Conservation (phyloP, 1,140 invertebrate genomes). For the Colletes gigas region DNA sequence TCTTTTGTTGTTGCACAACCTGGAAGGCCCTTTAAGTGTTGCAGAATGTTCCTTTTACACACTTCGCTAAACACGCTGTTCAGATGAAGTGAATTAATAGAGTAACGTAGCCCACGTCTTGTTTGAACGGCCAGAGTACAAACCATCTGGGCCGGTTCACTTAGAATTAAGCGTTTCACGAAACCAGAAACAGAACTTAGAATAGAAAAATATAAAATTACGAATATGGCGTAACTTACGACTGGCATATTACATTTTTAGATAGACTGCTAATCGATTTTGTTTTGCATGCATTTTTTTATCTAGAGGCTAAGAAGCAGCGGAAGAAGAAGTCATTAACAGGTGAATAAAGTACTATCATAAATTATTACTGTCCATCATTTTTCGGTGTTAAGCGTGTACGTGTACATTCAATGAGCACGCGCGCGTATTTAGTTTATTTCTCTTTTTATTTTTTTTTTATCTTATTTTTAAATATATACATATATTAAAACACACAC, state of each 20-base stretch:
- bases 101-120: too few species aligned
- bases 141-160: conserved; percentile 27
- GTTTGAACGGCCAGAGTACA: not conserved
- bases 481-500: not conserved
- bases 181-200: not conserved
- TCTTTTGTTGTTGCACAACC: conserved; percentile 51
- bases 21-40: conserved; percentile 44
- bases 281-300: conserved; percentile 85
- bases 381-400: conserved; percentile 34
- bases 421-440: conserved; percentile 35
- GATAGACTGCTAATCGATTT: conserved; percentile 83
- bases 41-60: not conserved
- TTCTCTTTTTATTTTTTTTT: conserved; percentile 14
- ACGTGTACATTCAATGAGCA: conserved; percentile 19
- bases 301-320: conserved; percentile 95
- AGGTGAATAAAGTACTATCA: conserved; percentile 85
- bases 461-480: not conserved
- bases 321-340: conserved; percentile 93
- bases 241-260: conserved; percentile 67
- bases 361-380: conserved; percentile 65
- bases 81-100: conserved; percentile 4
- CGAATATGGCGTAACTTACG: conserved; percentile 49
- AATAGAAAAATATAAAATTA: conserved; percentile 28
- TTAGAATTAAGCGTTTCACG: conserved; percentile 39
- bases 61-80: not conserved